Percentiles rank a stretch among this genome's conserved stretches.
phyloP scores from a whole-genome alignment of 2,797 vertebrate species.

The Spinus olivaceus region DNA sequence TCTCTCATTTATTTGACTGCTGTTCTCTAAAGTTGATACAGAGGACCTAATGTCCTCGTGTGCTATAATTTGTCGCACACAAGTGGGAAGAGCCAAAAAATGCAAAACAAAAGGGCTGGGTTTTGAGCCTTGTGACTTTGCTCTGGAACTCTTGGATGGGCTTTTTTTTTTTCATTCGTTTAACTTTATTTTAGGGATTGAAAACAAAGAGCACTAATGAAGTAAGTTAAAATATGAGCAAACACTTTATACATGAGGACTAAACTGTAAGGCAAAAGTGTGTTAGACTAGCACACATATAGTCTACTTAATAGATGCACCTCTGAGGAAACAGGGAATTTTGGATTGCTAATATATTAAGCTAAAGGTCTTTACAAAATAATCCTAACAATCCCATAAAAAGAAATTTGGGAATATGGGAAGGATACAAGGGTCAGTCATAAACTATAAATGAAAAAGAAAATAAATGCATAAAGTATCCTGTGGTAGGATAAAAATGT shows the following conservation, averaged over 20 bases:
- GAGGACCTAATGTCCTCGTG: neutral
- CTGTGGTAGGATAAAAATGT: neutral
- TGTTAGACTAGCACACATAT: fast-evolving
- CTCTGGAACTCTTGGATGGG: neutral
- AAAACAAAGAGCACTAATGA: neutral
- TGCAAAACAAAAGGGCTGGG: fast-evolving
- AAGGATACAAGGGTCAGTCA: neutral
- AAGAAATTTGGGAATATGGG: neutral
- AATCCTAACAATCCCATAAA: neutral
- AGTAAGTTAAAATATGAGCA: neutral
- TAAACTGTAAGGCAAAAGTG: neutral
- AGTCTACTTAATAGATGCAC: neutral
- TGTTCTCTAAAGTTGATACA: neutral
- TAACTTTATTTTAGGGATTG: neutral
- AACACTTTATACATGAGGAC: neutral
- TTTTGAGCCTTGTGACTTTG: neutral
- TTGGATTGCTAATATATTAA: neutral
- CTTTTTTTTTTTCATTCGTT: neutral
- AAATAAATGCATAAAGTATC: neutral
- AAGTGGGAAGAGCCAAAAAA: neutral
- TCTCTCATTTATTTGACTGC: neutral
- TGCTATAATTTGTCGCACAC: neutral
- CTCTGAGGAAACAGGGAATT: neutral
- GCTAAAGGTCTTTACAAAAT: neutral
- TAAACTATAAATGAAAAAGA: neutral